Evolutionary conservation across 1,140 invertebrate species (phyloP), one percentile per base, ranked within the genome.

Genomic region (Cydia splendana): DNA sequence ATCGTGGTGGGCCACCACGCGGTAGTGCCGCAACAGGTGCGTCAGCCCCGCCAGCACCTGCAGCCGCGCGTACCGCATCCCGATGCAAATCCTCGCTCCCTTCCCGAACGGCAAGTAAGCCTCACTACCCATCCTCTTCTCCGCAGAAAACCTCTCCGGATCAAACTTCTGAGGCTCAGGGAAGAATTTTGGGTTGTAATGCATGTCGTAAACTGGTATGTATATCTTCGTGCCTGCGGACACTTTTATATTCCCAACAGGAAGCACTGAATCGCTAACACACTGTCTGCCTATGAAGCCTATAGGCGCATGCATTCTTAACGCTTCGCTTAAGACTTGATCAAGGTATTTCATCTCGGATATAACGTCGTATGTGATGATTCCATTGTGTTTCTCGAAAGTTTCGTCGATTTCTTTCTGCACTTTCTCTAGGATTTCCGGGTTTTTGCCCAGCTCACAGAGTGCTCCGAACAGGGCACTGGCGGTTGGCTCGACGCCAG

Each of bases 401-500:
- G 86, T 82, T 13, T 87, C 78, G 10, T 94, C 84, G 5, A 96
- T 94, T 87, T 96, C 95, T 71, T 94, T 81, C 30, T 93, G 89
- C 0, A 95, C 45, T 77, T 88, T 92, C 38, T 94, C 82, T 77
- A 95, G 95, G 57, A 94, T 85, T 9, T 94, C 91, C 20, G 91
- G 93, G 82, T 95, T 87, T 48, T 86, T 87, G 0, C 94, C 94
- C 34, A 96, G 84, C 82, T 94, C 90, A 28, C 89, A 84, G 10
- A 92, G 80, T 4, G 90, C 84, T 65, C 90, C 92, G n/a, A 91
- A 89, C 38, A 96, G 85, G 0, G 93, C 79, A n/a, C 92, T 93
- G 4, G 94, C 93, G 1, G 95, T 95, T 0, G 95, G 95, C 77
- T 96, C 95, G 62, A 94, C 95, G 13, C 95, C 95, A 74, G 95